phyloP scores from a whole-genome alignment of 1,140 invertebrate genomes.

The Eupristina koningsbergeri region DNA sequence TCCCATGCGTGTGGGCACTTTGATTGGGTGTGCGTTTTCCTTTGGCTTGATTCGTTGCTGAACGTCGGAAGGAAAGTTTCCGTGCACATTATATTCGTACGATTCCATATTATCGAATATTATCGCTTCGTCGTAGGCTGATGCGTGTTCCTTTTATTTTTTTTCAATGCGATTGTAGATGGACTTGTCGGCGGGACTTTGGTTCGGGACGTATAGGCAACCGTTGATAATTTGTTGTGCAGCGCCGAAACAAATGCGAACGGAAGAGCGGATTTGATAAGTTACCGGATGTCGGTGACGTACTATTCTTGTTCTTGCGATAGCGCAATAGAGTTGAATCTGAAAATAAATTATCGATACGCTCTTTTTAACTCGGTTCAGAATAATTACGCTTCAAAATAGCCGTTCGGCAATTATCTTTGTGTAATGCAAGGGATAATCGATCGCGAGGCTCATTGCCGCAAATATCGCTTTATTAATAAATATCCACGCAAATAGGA shows the following conservation, averaged over 20 bases:
- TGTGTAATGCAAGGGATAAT: neutral
- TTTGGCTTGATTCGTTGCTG: neutral
- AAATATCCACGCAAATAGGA: too few relatives aligned
- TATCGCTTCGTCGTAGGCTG: constrained; percentile 24
- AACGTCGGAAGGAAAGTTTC: constrained; percentile 15
- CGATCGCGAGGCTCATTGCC: too few relatives aligned
- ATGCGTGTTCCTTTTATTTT: constrained; percentile 24
- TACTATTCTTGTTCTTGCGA: constrained; percentile 57
- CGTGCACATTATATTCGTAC: constrained; percentile 20
- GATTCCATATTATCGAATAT: constrained; percentile 24
- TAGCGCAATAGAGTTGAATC: constrained; percentile 24
- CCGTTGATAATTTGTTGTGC: constrained; percentile 33
- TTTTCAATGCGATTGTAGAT: constrained; percentile 22
- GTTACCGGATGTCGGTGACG: constrained; percentile 66
- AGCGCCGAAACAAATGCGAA: constrained; percentile 52
- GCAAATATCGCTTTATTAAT: too few relatives aligned
- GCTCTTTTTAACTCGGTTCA: neutral
- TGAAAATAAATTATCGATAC: constrained; percentile 47
- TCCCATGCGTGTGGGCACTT: neutral
- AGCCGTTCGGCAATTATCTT: neutral
- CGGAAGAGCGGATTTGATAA: constrained; percentile 70
- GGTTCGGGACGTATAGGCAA: constrained; percentile 17
- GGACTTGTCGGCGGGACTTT: constrained; percentile 5
- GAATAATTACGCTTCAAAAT: neutral
- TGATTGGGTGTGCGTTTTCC: too few relatives aligned